Evolutionary conservation across 2,113 vertebrate species (phyloP).

Genomic region (Probosciger aterrimus): DNA sequence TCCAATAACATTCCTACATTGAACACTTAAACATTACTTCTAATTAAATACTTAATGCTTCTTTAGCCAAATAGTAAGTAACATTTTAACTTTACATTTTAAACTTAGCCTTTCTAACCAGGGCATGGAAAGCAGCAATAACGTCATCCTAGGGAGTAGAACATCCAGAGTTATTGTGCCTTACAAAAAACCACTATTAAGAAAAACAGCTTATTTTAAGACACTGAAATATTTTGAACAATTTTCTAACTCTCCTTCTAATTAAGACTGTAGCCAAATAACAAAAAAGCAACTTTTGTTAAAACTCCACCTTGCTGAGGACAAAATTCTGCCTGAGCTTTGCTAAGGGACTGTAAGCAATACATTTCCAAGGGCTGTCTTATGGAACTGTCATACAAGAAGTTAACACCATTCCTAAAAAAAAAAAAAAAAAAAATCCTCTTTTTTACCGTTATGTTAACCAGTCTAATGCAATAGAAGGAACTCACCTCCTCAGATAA

Average conservation of each 20-base stretch:
- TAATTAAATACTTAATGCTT: background rate
- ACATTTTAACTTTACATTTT: background rate
- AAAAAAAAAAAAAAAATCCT: background rate
- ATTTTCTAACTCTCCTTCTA: background rate
- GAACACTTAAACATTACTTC: background rate
- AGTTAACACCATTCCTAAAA: background rate
- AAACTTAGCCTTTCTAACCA: background rate
- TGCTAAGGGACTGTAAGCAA: background rate
- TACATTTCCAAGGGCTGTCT: background rate
- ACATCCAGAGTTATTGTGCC: background rate
- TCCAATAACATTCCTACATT: background rate
- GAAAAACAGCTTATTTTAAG: slow-evolving; percentile 58
- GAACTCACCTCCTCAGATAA: background rate
- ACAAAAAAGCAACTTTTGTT: background rate
- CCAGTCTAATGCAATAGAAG: background rate
- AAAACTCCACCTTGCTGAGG: background rate
- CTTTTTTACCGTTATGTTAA: background rate
- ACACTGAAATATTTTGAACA: slow-evolving; percentile 19
- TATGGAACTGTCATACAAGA: background rate
- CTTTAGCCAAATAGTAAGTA: background rate
- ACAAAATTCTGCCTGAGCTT: background rate
- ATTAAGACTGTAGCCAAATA: slow-evolving; percentile 20
- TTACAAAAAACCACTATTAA: slow-evolving; percentile 34
- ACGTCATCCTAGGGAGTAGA: background rate
- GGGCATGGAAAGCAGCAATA: background rate